phyloP scores from a whole-genome alignment of 2,797 vertebrate species.

The Scomberomorus guttatus region DNA sequence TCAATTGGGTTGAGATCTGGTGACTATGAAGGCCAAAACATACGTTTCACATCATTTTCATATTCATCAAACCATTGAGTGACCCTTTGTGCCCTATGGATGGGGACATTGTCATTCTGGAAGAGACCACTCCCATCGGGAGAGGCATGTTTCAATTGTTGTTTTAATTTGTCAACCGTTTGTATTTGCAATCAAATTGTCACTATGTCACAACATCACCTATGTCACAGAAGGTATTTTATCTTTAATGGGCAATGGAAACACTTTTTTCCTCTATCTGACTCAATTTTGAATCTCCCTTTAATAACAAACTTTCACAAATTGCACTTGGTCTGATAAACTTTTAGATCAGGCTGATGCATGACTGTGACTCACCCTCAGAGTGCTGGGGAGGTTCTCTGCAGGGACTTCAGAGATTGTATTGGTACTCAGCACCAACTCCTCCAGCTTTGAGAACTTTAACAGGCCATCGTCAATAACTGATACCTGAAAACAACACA shows the following conservation, averaged over 20 bases:
- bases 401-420: slow-evolving; percentile 82
- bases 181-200: no score
- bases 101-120: no score
- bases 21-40: no score
- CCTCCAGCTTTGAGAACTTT: slow-evolving; percentile 87
- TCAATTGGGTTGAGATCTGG: no score
- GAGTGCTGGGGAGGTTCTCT: slow-evolving; percentile 82
- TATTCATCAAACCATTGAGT: no score
- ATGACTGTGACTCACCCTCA: slow-evolving; percentile 81
- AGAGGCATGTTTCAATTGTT: no score
- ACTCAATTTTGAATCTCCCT: not conserved
- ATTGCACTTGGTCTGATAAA: not conserved
- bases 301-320: not conserved
- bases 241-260: no score
- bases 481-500: slow-evolving; percentile 80
- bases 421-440: slow-evolving; percentile 89
- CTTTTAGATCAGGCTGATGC: not conserved
- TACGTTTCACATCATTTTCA: no score
- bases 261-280: not conserved
- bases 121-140: no score
- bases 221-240: not conserved
- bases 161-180: no score
- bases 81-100: no score
- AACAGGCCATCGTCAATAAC: slow-evolving; percentile 85
- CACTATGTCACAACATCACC: no score